A percentile compares a stretch with the other conserved stretches of the same genome.
Evolutionary conservation across 2,888 invertebrate genomes (phyloP).

Genomic region (Aromia moschata): DNA sequence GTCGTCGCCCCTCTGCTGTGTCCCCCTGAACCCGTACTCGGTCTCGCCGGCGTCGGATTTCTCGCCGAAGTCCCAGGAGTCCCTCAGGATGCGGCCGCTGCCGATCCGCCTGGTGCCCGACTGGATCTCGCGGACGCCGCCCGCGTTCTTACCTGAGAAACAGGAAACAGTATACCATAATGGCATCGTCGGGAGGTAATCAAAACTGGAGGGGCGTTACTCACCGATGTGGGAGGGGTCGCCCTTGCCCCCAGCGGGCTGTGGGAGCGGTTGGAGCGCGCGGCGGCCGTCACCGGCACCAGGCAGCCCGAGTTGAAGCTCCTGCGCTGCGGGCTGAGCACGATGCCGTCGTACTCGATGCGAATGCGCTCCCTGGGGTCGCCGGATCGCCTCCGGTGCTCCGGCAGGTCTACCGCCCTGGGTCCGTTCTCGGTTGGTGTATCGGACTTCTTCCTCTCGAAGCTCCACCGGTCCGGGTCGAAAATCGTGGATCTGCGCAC

Average conservation of each 20-base stretch:
- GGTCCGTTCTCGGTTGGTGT: conserved; percentile 71
- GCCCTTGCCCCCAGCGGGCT: conserved; percentile 51
- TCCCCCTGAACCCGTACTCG: conserved; percentile 45
- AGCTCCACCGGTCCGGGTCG: conserved; percentile 61
- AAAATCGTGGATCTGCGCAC: conserved; percentile 45
- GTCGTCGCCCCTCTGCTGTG: conserved; percentile 45
- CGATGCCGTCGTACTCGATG: conserved; percentile 85
- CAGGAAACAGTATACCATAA: neutral
- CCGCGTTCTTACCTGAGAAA: conserved; percentile 17
- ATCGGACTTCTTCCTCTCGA: conserved; percentile 68
- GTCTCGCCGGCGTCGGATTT: conserved; percentile 44
- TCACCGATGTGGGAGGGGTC: conserved; percentile 40
- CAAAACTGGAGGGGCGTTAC: neutral
- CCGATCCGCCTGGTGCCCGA: conserved; percentile 74
- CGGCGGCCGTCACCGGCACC: conserved; percentile 65
- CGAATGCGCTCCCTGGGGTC: conserved; percentile 81
- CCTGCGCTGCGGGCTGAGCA: conserved; percentile 85
- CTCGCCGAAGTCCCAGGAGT: conserved; percentile 50
- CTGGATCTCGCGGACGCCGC: conserved; percentile 49
- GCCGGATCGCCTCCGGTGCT: conserved; percentile 65
- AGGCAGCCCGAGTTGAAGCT: conserved; percentile 90
- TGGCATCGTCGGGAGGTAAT: too few species aligned
- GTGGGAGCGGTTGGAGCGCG: conserved; percentile 46
- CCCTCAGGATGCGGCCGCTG: conserved; percentile 81
- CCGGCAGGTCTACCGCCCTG: conserved; percentile 23